Conservation (phyloP, 2,797 vertebrate genomes). For the Galagoides demidoff region DNA sequence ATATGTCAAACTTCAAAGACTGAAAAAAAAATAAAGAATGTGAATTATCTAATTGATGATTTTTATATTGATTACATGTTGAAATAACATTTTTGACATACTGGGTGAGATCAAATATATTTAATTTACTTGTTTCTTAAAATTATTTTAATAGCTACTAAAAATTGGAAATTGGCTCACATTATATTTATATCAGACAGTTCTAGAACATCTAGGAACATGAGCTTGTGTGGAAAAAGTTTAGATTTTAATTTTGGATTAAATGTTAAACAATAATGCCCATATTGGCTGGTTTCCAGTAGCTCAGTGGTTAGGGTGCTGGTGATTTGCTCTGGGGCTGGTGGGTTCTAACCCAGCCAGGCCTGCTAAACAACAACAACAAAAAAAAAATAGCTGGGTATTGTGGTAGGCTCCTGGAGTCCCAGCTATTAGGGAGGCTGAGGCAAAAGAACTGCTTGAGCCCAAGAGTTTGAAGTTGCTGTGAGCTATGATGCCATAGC, state of each 20-base stretch:
- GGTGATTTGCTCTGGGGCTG: too few relatives aligned
- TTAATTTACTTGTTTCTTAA: constrained; percentile 18
- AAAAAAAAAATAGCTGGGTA: too few relatives aligned
- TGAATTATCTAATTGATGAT: neutral
- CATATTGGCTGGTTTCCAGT: too few relatives aligned
- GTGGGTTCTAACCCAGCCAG: too few relatives aligned
- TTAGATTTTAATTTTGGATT: constrained; percentile 41
- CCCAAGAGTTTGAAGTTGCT: too few relatives aligned
- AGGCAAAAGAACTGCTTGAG: too few relatives aligned
- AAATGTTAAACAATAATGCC: constrained; percentile 1
- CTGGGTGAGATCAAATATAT: neutral
- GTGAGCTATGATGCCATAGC: too few relatives aligned
- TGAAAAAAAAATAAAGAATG: neutral
- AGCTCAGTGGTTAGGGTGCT: too few relatives aligned
- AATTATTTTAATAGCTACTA: constrained; percentile 5
- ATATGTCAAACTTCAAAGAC: neutral
- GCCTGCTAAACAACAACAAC: too few relatives aligned
- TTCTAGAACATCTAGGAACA: neutral
- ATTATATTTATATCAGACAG: neutral
- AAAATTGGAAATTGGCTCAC: neutral
- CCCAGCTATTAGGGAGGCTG: too few relatives aligned
- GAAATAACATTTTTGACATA: constrained; percentile 39
- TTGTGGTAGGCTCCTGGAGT: too few relatives aligned
- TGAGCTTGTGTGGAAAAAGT: neutral
- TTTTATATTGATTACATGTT: constrained; percentile 36